Evolutionary conservation across 2,113 vertebrate species (phyloP).

Genomic region (Chaetops frenatus): DNA sequence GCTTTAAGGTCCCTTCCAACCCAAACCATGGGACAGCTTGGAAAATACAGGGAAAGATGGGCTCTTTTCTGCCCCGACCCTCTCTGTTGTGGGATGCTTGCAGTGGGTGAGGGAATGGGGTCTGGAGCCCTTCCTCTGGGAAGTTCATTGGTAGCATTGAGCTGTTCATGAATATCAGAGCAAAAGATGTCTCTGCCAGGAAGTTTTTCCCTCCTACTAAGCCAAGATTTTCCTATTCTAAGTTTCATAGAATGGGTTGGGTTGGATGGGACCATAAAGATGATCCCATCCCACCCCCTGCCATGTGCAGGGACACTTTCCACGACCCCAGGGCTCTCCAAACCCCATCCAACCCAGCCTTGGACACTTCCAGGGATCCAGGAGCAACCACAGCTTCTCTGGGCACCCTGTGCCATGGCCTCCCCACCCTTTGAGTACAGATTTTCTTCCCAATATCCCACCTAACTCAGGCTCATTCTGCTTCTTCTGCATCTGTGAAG

Average conservation of each 20-base stretch:
- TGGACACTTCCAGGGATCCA: background rate
- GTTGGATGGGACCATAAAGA: background rate
- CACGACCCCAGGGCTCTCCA: background rate
- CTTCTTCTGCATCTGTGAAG: background rate
- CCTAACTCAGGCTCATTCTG: background rate
- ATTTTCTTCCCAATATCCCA: background rate
- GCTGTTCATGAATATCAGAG: background rate
- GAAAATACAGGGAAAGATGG: accelerated
- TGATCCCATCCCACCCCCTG: accelerated
- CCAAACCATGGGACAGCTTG: background rate
- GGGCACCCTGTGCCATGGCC: background rate
- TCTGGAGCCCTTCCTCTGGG: background rate
- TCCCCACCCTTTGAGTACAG: accelerated
- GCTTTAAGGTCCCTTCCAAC: background rate
- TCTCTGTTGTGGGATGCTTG: background rate
- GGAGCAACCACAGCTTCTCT: background rate
- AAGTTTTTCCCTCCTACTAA: background rate
- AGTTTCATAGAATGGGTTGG: background rate
- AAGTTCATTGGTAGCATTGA: background rate
- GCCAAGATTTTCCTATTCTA: background rate
- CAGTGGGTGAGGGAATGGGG: accelerated
- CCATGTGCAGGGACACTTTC: background rate
- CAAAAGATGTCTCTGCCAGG: background rate
- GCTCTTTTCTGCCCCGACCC: no score
- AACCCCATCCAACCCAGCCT: accelerated